Evolutionary conservation across 2,113 vertebrate species (phyloP), one percentile per base, ranked within the genome.

Genomic region (Eptatretus burgeri): DNA sequence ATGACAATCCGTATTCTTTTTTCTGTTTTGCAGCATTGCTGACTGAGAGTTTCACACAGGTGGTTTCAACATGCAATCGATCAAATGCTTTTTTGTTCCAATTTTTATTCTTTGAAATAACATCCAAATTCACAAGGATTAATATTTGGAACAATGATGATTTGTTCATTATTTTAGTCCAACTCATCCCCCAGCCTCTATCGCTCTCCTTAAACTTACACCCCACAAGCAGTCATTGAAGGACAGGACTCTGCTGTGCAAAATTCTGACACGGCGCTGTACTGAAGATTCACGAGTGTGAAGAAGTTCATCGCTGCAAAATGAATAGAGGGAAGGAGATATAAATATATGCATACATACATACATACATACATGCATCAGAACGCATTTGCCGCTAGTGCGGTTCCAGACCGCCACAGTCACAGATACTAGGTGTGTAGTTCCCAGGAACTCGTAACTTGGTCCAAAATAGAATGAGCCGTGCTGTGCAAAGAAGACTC

Each of bases 261-360:
- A 77, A 98, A 98, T 72, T 95, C 89, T 16, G 91, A 98, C 78
- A 98, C 83, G 73, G 91, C 94, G 79, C 91, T 98, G 72, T 98
- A 98, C 75, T 98, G 91, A 70, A 94, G 80, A 79, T 98, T 98
- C 74, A 98, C 87, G 68, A 94, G 87, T 73, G 94, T 93, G 75
- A 98, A 98, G 72, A 98, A 98, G 1, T 88, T 98, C 18, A 89
- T 98, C 51, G 86, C 91, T 98, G 79, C 63, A 68, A 71, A 68
- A 70, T 50, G 51, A 71, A 65, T 65, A 70, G 50, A 67, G 12
- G 63, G 65, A 66, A 67, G 27, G 27, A 41, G 27, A 41, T 3
- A 41, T 41, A 3, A 41, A 41, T 41, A 41, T 7, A 41, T n/a
- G n/a, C 27, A 41, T 41, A 41, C 27, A 41, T 41, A 41, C 27